A percentile compares a stretch with the other conserved stretches of the same genome.
Evolutionary conservation across 92 coral and sea anemone genomes (phyloP).

Genomic region (Epizoanthus illoricatus): DNA sequence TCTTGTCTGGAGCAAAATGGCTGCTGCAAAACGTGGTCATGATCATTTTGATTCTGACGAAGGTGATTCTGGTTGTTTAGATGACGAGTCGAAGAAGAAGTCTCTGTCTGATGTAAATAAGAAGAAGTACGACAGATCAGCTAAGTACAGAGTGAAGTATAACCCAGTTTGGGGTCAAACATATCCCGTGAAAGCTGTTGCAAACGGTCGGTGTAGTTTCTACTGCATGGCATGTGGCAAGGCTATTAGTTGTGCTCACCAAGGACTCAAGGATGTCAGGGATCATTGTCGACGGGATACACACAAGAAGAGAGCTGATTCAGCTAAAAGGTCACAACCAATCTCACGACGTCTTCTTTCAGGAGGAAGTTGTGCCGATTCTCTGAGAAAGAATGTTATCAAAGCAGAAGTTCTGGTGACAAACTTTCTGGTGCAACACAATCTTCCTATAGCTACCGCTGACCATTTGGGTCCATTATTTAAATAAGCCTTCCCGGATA

Average conservation of each 20-base stretch:
- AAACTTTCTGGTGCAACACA: slow-evolving; percentile 51
- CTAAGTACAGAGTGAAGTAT: slow-evolving; percentile 44
- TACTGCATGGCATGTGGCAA: slow-evolving; percentile 53
- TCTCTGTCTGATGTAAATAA: too few relatives aligned
- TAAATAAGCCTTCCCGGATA: slow-evolving; percentile 50
- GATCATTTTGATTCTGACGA: too few relatives aligned
- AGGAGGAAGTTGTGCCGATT: not conserved
- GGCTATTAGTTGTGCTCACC: slow-evolving; percentile 45
- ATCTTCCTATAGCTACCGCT: slow-evolving; percentile 43
- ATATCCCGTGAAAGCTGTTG: slow-evolving; percentile 48
- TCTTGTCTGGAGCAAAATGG: too few relatives aligned
- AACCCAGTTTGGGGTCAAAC: slow-evolving; percentile 46
- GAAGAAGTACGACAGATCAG: too few relatives aligned
- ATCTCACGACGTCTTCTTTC: slow-evolving; percentile 22
- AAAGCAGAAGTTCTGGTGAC: slow-evolving; percentile 52
- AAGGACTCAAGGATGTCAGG: slow-evolving; percentile 45
- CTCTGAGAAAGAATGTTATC: not conserved
- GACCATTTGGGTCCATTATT: slow-evolving; percentile 44
- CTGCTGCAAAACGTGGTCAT: too few relatives aligned
- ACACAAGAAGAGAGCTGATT: slow-evolving; percentile 36
- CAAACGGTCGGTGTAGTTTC: slow-evolving; percentile 35
- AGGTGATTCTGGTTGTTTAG: too few relatives aligned
- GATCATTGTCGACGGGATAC: slow-evolving; percentile 32
- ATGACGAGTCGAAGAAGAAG: too few relatives aligned
- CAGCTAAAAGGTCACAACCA: slow-evolving; percentile 33